phyloP scores from a whole-genome alignment of 2,797 vertebrate genomes.

The Pelobates cultripes region DNA sequence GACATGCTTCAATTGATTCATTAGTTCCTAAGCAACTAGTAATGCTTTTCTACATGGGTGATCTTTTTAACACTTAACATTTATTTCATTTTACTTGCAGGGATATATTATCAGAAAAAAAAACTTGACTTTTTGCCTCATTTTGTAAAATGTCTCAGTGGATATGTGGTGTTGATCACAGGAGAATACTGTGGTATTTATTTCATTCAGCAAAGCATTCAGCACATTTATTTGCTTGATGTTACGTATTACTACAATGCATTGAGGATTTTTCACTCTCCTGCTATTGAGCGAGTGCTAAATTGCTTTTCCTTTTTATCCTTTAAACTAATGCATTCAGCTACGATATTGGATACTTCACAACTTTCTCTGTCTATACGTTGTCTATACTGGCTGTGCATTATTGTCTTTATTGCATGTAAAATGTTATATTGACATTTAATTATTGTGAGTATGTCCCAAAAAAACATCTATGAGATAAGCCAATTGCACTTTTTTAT shows the following conservation, averaged over 20 bases:
- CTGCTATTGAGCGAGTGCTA: neutral
- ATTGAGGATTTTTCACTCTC: neutral
- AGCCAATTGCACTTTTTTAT: neutral
- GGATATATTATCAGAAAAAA: neutral
- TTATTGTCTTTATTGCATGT: no score
- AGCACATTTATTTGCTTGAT: conserved; percentile 19
- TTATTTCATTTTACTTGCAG: conserved; percentile 19
- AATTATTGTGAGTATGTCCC: neutral
- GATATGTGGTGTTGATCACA: neutral
- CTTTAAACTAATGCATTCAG: no score
- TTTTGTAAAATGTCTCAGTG: neutral
- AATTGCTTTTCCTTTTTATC: neutral
- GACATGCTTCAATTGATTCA: conserved; percentile 50
- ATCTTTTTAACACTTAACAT: neutral
- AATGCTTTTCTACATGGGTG: conserved; percentile 22
- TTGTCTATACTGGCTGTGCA: no score
- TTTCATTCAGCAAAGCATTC: conserved; percentile 15
- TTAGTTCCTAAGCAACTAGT: conserved; percentile 46
- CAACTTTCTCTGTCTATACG: no score
- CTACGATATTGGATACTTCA: no score
- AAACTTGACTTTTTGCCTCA: neutral
- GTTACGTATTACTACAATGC: conserved; percentile 1
- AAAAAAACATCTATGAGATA: neutral
- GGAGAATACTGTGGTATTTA: neutral
- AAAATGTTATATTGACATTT: neutral